Evolutionary conservation across 2,888 invertebrate species (phyloP).

Genomic region (Dichetophora obliterata): DNA sequence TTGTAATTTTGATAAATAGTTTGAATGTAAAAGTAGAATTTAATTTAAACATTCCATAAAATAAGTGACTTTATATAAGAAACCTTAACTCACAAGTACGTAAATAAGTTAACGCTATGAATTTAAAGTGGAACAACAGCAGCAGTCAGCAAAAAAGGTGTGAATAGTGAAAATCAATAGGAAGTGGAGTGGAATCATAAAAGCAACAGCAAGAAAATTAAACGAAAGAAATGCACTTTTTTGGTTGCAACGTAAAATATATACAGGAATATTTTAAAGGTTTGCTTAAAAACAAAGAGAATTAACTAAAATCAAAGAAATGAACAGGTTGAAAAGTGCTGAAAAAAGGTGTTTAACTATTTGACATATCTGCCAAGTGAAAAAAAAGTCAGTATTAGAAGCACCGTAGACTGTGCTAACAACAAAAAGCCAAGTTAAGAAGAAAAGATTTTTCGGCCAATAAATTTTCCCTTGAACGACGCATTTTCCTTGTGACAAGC

Average conservation of each 20-base stretch:
- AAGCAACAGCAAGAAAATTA: conserved; percentile 12
- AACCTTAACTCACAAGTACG: neutral
- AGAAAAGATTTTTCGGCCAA: neutral
- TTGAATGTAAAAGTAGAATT: no score
- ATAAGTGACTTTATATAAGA: neutral
- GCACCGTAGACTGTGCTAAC: no score
- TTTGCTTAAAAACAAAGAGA: neutral
- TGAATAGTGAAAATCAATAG: conserved; percentile 36
- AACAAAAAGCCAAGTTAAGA: neutral
- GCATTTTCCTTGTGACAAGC: neutral
- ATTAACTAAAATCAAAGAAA: no score
- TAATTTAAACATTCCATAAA: neutral
- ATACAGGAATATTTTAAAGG: neutral
- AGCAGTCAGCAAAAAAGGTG: conserved; percentile 15
- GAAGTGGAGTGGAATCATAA: conserved; percentile 1
- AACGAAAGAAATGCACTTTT: conserved; percentile 32
- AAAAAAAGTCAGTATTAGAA: no score
- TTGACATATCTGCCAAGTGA: no score
- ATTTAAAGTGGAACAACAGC: neutral
- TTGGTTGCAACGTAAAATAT: conserved; percentile 23
- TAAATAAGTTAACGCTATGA: neutral
- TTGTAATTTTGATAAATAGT: neutral
- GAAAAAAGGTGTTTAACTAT: no score
- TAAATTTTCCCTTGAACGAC: neutral
- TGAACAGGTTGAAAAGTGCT: no score